Conservation (phyloP, 2,113 vertebrate genomes). For the Heptranchias perlo region DNA sequence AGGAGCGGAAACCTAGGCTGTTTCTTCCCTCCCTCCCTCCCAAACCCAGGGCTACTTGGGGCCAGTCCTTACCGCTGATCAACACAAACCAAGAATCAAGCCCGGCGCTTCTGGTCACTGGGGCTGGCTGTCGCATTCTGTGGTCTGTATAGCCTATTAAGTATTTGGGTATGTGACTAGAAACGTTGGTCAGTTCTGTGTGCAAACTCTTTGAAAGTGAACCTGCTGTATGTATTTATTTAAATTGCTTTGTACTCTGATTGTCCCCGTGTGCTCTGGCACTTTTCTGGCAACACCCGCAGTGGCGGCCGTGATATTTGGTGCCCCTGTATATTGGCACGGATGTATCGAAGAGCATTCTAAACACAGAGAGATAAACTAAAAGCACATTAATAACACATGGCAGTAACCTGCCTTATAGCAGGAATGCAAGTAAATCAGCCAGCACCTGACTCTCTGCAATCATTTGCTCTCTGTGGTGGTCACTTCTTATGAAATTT, state of each 20-base stretch:
- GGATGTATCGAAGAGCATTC: background rate
- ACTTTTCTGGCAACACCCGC: background rate
- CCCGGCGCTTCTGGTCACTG: background rate
- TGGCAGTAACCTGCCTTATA: background rate
- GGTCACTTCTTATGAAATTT: no score
- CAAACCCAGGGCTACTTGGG: background rate
- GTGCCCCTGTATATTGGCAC: background rate
- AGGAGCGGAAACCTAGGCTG: background rate
- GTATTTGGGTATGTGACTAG: background rate
- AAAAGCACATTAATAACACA: background rate
- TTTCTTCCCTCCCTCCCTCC: background rate
- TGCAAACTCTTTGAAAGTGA: no score
- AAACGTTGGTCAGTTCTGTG: background rate
- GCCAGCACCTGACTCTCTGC: background rate
- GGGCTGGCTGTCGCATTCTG: background rate
- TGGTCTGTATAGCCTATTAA: background rate
- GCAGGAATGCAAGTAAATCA: background rate
- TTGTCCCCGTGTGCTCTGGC: no score
- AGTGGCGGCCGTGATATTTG: background rate
- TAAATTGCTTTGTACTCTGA: background rate
- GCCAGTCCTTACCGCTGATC: background rate
- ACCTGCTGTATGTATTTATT: background rate
- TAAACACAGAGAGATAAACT: background rate
- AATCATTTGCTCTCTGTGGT: background rate
- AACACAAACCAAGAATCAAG: background rate